A percentile compares a stretch with the other conserved stretches of the same genome.
phyloP scores from a whole-genome alignment of 2,797 vertebrate genomes.

The Scarus forsteni region DNA sequence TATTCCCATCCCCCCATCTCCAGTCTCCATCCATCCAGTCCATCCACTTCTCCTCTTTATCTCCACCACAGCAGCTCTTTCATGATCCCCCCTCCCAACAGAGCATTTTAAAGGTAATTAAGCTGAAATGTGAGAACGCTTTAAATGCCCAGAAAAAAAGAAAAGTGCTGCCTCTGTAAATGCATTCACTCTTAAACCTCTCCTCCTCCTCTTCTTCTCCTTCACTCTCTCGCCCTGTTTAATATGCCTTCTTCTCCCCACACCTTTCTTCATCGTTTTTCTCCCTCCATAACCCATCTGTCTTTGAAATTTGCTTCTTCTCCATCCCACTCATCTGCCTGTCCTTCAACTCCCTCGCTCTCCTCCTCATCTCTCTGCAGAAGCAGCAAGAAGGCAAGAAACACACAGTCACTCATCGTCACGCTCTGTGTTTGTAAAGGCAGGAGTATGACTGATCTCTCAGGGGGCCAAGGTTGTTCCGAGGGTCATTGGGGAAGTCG shows the following conservation, averaged over 20 bases:
- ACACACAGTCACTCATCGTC: slow-evolving; percentile 56
- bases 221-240: slow-evolving; percentile 16
- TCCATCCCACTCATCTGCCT: slow-evolving; percentile 55
- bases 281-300: slow-evolving; percentile 54
- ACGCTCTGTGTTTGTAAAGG: slow-evolving; percentile 18
- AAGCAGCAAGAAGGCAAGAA: slow-evolving; percentile 43
- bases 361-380: slow-evolving; percentile 24
- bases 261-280: slow-evolving; percentile 33
- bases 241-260: slow-evolving; percentile 23
- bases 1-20: slow-evolving; percentile 61
- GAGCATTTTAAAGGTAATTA: slow-evolving; percentile 69
- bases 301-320: slow-evolving; percentile 60
- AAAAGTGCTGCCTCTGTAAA: slow-evolving; percentile 37
- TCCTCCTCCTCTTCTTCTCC: slow-evolving; percentile 10
- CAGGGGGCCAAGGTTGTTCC: slow-evolving; percentile 69
- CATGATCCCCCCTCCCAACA: slow-evolving; percentile 33
- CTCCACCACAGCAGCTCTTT: slow-evolving; percentile 46
- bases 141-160: slow-evolving; percentile 27
- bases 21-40: slow-evolving; percentile 53
- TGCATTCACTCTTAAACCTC: slow-evolving; percentile 41
- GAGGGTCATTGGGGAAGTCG: slow-evolving; percentile 71
- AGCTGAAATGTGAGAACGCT: slow-evolving; percentile 56
- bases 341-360: slow-evolving; percentile 63
- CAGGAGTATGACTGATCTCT: slow-evolving; percentile 67
- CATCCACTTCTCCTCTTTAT: slow-evolving; percentile 41